phyloP scores from a whole-genome alignment of 2,888 invertebrate genomes.

The Standfussiana lucernea region DNA sequence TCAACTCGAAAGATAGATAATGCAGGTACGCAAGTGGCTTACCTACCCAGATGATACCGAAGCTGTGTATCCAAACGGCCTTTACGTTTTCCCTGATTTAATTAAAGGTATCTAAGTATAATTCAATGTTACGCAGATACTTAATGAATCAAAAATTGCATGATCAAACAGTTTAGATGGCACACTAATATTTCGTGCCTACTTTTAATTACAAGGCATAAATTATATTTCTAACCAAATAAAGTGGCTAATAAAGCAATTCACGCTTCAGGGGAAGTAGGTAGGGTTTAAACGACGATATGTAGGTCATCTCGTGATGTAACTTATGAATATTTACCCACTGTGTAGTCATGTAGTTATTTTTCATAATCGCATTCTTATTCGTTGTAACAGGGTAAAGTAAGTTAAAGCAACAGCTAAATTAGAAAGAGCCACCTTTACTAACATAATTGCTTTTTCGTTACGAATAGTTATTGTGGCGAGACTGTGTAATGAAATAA shows the following conservation, averaged over 20 bases:
- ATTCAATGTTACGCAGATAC: slow-evolving; percentile 20
- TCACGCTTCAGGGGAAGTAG: slow-evolving; percentile 79
- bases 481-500: slow-evolving; percentile 61
- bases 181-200: slow-evolving; percentile 62
- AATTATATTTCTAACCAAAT: slow-evolving; percentile 69
- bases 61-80: neutral
- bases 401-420: slow-evolving; percentile 73
- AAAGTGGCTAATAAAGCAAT: slow-evolving; percentile 75
- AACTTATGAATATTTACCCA: slow-evolving; percentile 79
- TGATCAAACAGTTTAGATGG: slow-evolving; percentile 57
- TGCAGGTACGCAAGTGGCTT: neutral
- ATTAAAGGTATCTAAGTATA: slow-evolving; percentile 19
- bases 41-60: neutral
- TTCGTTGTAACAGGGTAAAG: slow-evolving; percentile 73
- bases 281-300: slow-evolving; percentile 74
- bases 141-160: slow-evolving; percentile 47
- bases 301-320: slow-evolving; percentile 82
- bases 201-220: slow-evolving; percentile 66
- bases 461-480: slow-evolving; percentile 65
- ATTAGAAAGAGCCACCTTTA: slow-evolving; percentile 65
- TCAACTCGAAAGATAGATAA: slow-evolving; percentile 15
- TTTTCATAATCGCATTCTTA: slow-evolving; percentile 84
- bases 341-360: slow-evolving; percentile 78
- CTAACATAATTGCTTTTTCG: slow-evolving; percentile 69
- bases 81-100: slow-evolving; percentile 25